Conservation (phyloP, 1,140 invertebrate genomes). For the Triops longicaudatus region DNA sequence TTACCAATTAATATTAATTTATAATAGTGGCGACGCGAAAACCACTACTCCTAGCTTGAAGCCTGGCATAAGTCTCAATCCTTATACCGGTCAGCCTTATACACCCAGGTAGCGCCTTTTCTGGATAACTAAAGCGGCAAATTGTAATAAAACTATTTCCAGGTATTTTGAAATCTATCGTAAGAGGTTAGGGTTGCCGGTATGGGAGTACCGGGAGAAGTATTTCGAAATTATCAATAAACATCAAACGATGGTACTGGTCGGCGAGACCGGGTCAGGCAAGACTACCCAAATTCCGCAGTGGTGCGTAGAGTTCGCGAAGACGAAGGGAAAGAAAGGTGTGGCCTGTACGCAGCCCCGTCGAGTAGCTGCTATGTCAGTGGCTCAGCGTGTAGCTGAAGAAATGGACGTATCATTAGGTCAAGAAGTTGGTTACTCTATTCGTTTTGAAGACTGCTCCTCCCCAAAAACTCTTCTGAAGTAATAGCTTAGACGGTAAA, state of each 20-base stretch:
- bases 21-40: conserved; percentile 28
- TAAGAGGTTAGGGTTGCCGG: conserved; percentile 85
- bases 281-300: conserved; percentile 91
- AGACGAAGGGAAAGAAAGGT: conserved; percentile 54
- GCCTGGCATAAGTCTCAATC: conserved; percentile 53
- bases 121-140: conserved; percentile 24
- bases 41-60: conserved; percentile 33
- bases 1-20: conserved; percentile 19
- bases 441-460: conserved; percentile 99
- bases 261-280: conserved; percentile 93
- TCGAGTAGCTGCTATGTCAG: conserved; percentile 97
- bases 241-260: conserved; percentile 85
- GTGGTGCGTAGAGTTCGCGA: conserved; percentile 87
- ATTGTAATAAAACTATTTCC: neutral
- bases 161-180: conserved; percentile 73
- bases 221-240: conserved; percentile 86
- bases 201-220: conserved; percentile 94
- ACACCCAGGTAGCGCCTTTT: conserved; percentile 48
- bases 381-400: conserved; percentile 94
- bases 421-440: conserved; percentile 98
- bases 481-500: conserved; percentile 37
- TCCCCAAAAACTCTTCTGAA: conserved; percentile 82
- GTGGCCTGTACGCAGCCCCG: conserved; percentile 97
- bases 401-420: conserved; percentile 91
- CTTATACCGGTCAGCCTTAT: conserved; percentile 63